These are phyloP conservation scores for Chrysina gloriosa DNA, from an alignment of 2,888 invertebrate genomes.

Conservation along the genomic window DNA sequence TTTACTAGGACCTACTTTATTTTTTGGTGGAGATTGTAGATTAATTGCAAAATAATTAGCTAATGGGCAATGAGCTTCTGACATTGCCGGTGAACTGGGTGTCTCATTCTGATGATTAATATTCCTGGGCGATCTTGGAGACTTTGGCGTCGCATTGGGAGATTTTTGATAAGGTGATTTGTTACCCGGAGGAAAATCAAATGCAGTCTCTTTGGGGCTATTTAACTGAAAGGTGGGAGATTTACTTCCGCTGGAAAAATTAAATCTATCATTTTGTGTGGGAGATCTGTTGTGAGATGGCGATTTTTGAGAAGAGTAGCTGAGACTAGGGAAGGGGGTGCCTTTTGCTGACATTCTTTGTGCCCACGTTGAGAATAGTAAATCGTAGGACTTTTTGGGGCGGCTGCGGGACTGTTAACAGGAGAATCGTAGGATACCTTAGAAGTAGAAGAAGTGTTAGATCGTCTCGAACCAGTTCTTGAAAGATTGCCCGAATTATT, in stretches of 20 bases:
- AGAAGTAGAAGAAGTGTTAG: conserved; percentile 49
- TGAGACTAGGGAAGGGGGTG: conserved; percentile 43
- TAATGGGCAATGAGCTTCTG: conserved; percentile 47
- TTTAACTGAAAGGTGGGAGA: conserved; percentile 58
- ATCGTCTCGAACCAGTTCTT: conserved; percentile 56
- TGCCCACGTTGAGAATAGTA: conserved; percentile 49
- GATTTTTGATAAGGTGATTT: conserved; percentile 44
- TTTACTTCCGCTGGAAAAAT: conserved; percentile 45
- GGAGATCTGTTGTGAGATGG: conserved; percentile 53
- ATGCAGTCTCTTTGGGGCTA: conserved; percentile 55
- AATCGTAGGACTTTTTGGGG: conserved; percentile 57
- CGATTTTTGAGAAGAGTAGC: conserved; percentile 51
- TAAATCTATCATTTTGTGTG: conserved; percentile 38
- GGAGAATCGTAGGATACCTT: conserved; percentile 61
- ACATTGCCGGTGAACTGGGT: conserved; percentile 44
- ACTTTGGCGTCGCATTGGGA: conserved; percentile 53
- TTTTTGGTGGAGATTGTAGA: conserved; percentile 59
- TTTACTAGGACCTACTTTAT: conserved; percentile 52
- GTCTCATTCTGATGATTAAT: conserved; percentile 52
- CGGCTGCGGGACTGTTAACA: conserved; percentile 51
- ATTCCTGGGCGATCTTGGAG: conserved; percentile 57
- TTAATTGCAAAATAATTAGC: conserved; percentile 59
- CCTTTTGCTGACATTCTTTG: conserved; percentile 34
- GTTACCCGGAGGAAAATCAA: conserved; percentile 50
- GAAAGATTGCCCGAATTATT: conserved; percentile 55